Percentiles rank a stretch among this genome's conserved stretches.
Conservation (phyloP, 2,888 invertebrate species). For the Pyrochroa serraticornis region DNA sequence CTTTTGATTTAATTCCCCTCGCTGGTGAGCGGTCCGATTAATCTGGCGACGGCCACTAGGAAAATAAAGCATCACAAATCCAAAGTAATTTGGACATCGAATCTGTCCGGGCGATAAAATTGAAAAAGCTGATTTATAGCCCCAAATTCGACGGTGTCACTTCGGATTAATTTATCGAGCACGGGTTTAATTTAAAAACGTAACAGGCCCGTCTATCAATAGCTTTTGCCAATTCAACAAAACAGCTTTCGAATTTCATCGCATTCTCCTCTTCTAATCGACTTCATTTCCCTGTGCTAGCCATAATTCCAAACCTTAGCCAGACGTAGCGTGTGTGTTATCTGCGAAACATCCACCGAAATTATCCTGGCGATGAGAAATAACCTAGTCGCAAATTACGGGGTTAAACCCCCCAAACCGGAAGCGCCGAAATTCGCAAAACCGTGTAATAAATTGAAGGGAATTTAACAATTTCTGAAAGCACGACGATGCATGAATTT, state of each 20-base stretch:
- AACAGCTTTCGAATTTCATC: constrained; percentile 11
- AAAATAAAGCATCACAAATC: constrained; percentile 18
- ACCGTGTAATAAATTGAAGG: constrained; percentile 9
- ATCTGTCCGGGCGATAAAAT: constrained; percentile 43
- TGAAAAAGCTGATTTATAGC: constrained; percentile 46
- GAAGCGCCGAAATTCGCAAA: constrained; percentile 12
- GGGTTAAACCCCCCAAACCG: constrained; percentile 3
- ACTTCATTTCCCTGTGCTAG: neutral
- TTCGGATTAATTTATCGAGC: constrained; percentile 46
- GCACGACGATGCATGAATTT: neutral
- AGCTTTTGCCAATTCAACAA: constrained; percentile 16
- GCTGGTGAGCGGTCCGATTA: too few species aligned
- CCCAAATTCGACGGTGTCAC: constrained; percentile 40
- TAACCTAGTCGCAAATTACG: constrained; percentile 1
- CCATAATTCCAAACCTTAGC: too few species aligned
- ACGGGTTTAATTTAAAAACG: constrained; percentile 46
- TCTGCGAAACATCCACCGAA: neutral
- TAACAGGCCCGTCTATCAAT: constrained; percentile 40
- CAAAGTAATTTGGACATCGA: constrained; percentile 38
- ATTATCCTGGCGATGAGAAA: neutral
- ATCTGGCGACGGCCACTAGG: neutral
- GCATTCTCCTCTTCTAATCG: constrained; percentile 12
- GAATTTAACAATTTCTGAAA: constrained; percentile 10
- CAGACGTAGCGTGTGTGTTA: too few species aligned
- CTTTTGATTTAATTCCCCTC: too few species aligned